Evolutionary conservation across 2,888 invertebrate genomes (phyloP).

Genomic region (Leptinotarsa haldemani): DNA sequence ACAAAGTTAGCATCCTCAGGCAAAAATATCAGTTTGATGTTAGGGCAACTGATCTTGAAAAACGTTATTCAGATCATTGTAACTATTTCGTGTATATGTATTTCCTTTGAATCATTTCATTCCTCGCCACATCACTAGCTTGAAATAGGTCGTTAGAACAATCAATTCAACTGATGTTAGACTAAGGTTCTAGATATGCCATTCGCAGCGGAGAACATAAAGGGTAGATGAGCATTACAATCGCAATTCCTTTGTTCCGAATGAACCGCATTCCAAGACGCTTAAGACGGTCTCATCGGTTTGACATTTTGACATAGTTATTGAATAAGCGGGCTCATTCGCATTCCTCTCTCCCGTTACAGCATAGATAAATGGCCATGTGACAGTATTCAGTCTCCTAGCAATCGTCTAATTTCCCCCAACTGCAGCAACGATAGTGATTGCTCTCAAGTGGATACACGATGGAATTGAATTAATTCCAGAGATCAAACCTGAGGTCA

Average conservation of each 20-base stretch:
- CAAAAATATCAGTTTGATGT: too few species aligned
- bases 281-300: not conserved
- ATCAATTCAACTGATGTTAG: too few species aligned
- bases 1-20: too few species aligned
- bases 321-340: not conserved
- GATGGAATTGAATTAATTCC: slow-evolving; percentile 10
- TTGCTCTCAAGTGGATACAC: slow-evolving; percentile 5
- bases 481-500: slow-evolving; percentile 12
- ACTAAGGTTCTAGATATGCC: too few species aligned
- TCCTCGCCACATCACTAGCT: too few species aligned
- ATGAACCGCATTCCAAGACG: not conserved
- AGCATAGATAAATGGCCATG: too few species aligned
- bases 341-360: not conserved
- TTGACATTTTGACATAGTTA: not conserved
- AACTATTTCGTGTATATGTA: too few species aligned
- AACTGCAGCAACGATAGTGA: not conserved
- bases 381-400: not conserved
- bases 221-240: not conserved
- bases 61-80: too few species aligned
- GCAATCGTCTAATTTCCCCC: slow-evolving; percentile 9
- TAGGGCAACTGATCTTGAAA: too few species aligned
- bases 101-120: too few species aligned
- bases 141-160: too few species aligned
- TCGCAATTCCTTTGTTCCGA: not conserved
- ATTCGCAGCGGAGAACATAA: too few species aligned